Conservation (phyloP, 2,888 invertebrate species). For the Nomada ferruginata region DNA sequence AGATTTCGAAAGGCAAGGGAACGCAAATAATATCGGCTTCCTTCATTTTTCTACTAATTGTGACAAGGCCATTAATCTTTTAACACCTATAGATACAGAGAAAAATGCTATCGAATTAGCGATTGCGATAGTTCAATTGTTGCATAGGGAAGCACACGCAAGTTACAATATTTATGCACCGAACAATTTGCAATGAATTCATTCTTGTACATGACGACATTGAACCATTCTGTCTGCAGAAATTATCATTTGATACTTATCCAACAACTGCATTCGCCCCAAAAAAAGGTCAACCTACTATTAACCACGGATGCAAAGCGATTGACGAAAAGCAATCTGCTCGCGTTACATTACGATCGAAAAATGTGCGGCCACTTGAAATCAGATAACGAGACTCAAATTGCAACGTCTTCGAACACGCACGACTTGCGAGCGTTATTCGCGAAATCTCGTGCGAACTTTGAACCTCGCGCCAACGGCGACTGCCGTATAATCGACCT, state of each 20-base stretch:
- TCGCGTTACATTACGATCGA: neutral
- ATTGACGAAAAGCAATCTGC: neutral
- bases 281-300: no score
- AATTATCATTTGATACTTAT: no score
- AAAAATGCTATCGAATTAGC: no score
- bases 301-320: neutral
- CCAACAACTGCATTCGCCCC: no score
- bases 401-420: neutral
- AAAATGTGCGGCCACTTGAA: conserved; percentile 26
- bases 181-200: no score
- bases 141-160: no score
- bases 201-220: no score
- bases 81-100: no score
- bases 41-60: neutral
- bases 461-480: conserved; percentile 10
- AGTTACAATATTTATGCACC: no score
- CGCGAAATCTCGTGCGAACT: conserved; percentile 28
- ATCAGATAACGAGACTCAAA: conserved; percentile 16
- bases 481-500: conserved; percentile 49
- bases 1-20: neutral
- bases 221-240: no score
- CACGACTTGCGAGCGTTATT: conserved; percentile 14
- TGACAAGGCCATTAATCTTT: no score
- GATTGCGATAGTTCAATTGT: no score
- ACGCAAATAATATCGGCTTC: neutral